Evolutionary conservation across 2,888 invertebrate genomes (phyloP).

Genomic region (Eilema caniola): DNA sequence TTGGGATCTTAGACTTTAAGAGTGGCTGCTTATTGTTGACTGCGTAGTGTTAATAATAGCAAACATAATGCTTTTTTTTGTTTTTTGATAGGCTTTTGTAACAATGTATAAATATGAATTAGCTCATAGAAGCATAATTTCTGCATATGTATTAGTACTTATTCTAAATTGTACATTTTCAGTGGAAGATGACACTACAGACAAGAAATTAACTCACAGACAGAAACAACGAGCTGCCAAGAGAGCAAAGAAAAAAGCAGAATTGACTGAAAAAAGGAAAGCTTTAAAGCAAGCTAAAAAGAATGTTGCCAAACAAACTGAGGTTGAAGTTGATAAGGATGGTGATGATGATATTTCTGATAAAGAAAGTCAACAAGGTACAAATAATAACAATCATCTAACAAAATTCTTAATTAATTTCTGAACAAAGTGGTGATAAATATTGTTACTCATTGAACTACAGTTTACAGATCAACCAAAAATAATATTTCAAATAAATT

Average conservation of each 20-base stretch:
- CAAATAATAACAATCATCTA: background rate
- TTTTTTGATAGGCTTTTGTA: too few species aligned
- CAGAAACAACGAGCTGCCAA: constrained; percentile 90
- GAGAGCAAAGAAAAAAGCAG: constrained; percentile 85
- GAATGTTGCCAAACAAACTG: constrained; percentile 71
- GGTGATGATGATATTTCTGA: constrained; percentile 59
- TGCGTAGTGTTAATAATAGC: too few species aligned
- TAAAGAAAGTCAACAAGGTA: constrained; percentile 71
- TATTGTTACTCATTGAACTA: too few species aligned
- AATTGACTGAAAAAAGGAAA: constrained; percentile 77
- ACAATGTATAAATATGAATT: too few species aligned
- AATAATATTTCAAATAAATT: too few species aligned
- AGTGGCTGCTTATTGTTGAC: too few species aligned
- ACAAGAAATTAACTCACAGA: constrained; percentile 89
- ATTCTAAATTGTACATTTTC: constrained; percentile 35
- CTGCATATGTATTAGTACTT: background rate
- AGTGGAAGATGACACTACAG: constrained; percentile 84
- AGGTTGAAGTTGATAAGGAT: constrained; percentile 55
- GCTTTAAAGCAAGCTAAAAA: constrained; percentile 77
- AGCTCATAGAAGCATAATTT: too few species aligned
- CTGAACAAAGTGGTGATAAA: too few species aligned
- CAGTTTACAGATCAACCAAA: too few species aligned
- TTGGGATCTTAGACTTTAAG: too few species aligned
- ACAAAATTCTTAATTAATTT: too few species aligned
- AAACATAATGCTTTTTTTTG: too few species aligned